Percentiles rank a stretch among this genome's conserved stretches.
Evolutionary conservation across 2,113 vertebrate genomes (phyloP).

Genomic region (Orientallactaga bullata): DNA sequence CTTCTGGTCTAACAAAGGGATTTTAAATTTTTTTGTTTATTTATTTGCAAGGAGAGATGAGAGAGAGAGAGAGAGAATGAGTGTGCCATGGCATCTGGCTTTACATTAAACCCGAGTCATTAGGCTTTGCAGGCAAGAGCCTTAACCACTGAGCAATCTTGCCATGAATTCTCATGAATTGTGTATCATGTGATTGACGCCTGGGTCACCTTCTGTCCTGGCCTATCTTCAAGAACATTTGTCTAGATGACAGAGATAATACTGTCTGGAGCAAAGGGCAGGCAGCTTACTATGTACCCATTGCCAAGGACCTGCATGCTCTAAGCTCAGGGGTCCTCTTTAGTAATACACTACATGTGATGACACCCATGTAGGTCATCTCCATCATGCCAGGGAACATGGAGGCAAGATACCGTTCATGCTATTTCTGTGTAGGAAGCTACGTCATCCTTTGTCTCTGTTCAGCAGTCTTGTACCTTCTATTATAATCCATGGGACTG

Average conservation of each 20-base stretch:
- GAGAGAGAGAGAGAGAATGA: too few species aligned
- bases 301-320: not conserved
- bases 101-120: too few species aligned
- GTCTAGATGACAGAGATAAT: too few species aligned
- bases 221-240: not conserved
- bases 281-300: too few species aligned
- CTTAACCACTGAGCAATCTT: too few species aligned
- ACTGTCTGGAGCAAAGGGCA: not conserved
- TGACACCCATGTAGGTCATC: not conserved
- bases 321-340: not conserved
- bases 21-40: too few species aligned
- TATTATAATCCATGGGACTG: not conserved
- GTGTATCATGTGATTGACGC: not conserved
- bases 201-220: not conserved
- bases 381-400: not conserved
- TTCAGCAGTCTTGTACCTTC: not conserved
- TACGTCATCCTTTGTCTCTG: conserved; percentile 15
- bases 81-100: too few species aligned
- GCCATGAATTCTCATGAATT: not conserved
- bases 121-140: too few species aligned
- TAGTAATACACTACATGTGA: not conserved
- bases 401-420: not conserved
- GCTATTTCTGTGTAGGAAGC: not conserved
- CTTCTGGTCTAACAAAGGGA: not conserved
- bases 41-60: too few species aligned